A percentile compares a stretch with the other conserved stretches of the same genome.
Conservation (phyloP, 2,113 vertebrate genomes). For the Bettongia penicillata region DNA sequence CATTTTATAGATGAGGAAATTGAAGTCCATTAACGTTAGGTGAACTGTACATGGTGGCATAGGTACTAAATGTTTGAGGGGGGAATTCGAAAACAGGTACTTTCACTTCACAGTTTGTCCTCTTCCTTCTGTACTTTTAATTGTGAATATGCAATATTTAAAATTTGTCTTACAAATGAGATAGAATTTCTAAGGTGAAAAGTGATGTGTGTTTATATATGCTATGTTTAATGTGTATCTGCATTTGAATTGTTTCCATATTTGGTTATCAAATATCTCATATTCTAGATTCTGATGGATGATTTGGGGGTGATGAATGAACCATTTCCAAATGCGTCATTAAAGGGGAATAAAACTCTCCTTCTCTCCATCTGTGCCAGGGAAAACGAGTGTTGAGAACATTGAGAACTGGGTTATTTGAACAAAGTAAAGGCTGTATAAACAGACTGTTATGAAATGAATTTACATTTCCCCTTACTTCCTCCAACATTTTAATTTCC, state of each 20-base stretch:
- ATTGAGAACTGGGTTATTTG: not conserved
- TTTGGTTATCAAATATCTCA: not conserved
- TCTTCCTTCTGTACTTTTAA: not conserved
- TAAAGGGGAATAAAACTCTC: conserved; percentile 32
- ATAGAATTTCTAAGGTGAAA: not conserved
- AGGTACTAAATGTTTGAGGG: not conserved
- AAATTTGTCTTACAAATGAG: not conserved
- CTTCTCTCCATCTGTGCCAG: conserved; percentile 17
- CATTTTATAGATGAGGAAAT: not conserved
- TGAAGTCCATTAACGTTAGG: not conserved
- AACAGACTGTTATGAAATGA: not conserved
- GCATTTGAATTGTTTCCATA: not conserved
- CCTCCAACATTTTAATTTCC: not conserved
- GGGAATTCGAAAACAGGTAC: not conserved
- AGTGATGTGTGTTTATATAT: not conserved
- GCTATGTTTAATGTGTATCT: not conserved
- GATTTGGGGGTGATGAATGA: conserved; percentile 2
- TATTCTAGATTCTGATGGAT: not conserved
- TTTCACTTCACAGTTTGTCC: not conserved
- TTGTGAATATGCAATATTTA: not conserved
- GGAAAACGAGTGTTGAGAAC: conserved; percentile 12
- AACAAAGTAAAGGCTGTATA: conserved; percentile 5
- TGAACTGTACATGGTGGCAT: not conserved
- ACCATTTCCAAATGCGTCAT: conserved; percentile 50
- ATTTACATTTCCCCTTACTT: not conserved